Conservation (phyloP, 1,140 invertebrate species). For the Pygmarrhopalites habei region DNA sequence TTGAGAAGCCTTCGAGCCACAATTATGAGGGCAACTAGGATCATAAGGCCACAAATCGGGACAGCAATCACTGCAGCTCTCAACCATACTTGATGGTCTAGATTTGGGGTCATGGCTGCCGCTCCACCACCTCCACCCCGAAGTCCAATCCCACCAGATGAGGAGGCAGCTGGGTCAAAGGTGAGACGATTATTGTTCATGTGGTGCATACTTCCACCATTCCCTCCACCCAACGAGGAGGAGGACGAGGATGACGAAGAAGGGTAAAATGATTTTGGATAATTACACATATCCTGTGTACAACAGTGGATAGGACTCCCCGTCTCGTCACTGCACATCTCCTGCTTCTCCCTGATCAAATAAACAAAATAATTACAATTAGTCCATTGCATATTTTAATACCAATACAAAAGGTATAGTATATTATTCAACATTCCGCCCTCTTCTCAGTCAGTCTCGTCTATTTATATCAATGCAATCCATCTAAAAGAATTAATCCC, state of each 20-base stretch:
- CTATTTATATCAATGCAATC: no score
- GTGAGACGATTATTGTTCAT: constrained; percentile 15
- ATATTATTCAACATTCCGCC: no score
- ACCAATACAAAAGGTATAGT: no score
- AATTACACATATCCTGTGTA: constrained; percentile 35
- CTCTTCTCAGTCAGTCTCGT: no score
- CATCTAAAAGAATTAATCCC: no score
- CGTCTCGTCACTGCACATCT: constrained; percentile 19
- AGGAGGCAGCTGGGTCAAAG: constrained; percentile 16
- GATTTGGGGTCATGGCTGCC: constrained; percentile 13
- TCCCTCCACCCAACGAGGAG: no score
- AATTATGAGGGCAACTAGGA: constrained; percentile 29
- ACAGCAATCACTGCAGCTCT: constrained; percentile 33
- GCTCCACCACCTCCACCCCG: constrained; percentile 7
- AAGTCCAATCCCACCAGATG: constrained; percentile 12
- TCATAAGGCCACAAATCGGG: constrained; percentile 36
- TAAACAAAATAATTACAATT: not conserved
- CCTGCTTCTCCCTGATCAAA: constrained; percentile 28
- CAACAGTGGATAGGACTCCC: constrained; percentile 25
- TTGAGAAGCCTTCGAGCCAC: constrained; percentile 28
- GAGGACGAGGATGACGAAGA: no score
- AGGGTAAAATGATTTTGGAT: constrained; percentile 35
- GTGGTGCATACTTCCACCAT: constrained; percentile 9
- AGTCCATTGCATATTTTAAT: no score
- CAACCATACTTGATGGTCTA: constrained; percentile 35